Evolutionary conservation across 2,888 invertebrate species (phyloP).

Genomic region (Tipula confusa): DNA sequence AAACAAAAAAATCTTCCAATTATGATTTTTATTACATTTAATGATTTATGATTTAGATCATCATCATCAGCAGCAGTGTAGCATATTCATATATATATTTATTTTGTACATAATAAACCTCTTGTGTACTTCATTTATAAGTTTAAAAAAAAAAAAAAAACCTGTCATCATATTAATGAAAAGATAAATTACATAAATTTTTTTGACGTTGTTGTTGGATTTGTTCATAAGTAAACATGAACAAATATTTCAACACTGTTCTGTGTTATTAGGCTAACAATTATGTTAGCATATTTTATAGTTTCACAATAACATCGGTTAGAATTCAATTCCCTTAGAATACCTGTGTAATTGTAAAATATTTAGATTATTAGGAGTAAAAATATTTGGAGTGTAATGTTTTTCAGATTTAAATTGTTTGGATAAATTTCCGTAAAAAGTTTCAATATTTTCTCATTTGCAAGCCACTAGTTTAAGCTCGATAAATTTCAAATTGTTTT

Average conservation of each 20-base stretch:
- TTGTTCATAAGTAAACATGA: neutral
- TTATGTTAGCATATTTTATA: too few relatives aligned
- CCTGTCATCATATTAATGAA: constrained; percentile 12
- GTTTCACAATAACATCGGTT: too few relatives aligned
- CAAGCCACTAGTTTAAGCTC: too few relatives aligned
- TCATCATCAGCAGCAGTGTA: neutral
- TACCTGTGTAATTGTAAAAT: too few relatives aligned
- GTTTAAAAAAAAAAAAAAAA: neutral
- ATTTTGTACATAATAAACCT: neutral
- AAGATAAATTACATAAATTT: neutral
- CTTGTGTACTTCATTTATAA: neutral
- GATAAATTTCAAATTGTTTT: too few relatives aligned
- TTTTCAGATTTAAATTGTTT: too few relatives aligned
- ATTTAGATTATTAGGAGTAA: too few relatives aligned
- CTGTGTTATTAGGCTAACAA: too few relatives aligned
- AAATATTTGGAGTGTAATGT: too few relatives aligned
- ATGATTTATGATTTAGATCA: constrained; percentile 25
- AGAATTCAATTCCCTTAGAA: too few relatives aligned
- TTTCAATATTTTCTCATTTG: too few relatives aligned
- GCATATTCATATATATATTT: neutral
- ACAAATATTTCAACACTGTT: neutral
- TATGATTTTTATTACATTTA: neutral
- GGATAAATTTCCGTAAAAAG: too few relatives aligned
- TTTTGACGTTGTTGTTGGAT: neutral
- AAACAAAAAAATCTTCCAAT: neutral